phyloP scores from a whole-genome alignment of 2,888 invertebrate genomes.

The Smittia sp. region DNA sequence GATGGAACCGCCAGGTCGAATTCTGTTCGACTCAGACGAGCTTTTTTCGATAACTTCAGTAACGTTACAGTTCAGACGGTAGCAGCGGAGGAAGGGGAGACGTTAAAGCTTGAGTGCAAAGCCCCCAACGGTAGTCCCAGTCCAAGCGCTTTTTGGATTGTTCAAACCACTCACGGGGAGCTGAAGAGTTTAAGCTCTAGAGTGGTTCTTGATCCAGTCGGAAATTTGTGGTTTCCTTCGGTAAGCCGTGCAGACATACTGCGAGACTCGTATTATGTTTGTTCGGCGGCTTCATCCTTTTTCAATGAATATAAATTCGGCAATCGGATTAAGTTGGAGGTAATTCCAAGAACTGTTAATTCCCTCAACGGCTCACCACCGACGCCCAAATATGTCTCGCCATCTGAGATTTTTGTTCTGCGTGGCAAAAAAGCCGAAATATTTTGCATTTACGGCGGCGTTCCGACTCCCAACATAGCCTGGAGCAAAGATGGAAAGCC shows the following conservation, averaged over 20 bases:
- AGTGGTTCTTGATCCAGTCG: neutral
- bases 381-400: slow-evolving; percentile 14
- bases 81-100: neutral
- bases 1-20: neutral
- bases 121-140: slow-evolving; percentile 13
- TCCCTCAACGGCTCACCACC: neutral
- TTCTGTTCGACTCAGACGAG: neutral
- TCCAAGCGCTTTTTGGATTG: slow-evolving; percentile 12
- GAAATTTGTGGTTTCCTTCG: slow-evolving; percentile 33
- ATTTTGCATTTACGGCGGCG: slow-evolving; percentile 23
- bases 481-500: neutral
- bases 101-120: slow-evolving; percentile 30
- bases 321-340: slow-evolving; percentile 12
- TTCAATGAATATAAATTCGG: slow-evolving; percentile 31
- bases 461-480: neutral
- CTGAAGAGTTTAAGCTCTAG: neutral
- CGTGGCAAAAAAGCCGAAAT: slow-evolving; percentile 22
- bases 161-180: slow-evolving; percentile 25
- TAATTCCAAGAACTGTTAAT: neutral
- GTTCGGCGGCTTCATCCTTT: slow-evolving; percentile 13
- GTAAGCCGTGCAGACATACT: neutral
- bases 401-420: neutral
- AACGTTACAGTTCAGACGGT: neutral
- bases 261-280: slow-evolving; percentile 15
- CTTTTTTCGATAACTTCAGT: neutral